Percentiles rank a stretch among this genome's conserved stretches.
These are phyloP conservation scores for Microctenopoma steveboyesi DNA, from an alignment of 2,797 vertebrate genomes.

Conservation along the genomic window DNA sequence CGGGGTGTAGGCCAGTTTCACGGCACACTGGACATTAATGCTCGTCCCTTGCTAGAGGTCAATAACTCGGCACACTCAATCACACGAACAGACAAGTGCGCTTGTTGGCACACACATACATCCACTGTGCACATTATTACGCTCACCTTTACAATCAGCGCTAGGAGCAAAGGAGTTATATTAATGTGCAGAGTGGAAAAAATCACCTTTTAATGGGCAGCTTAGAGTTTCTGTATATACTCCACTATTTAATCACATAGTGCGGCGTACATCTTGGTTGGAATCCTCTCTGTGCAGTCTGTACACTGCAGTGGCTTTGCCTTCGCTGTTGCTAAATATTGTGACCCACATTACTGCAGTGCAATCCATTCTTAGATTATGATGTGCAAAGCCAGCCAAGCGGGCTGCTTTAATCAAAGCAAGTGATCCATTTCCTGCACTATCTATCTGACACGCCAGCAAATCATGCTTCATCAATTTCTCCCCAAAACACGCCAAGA, in stretches of 20 bases:
- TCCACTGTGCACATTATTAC: slow-evolving; percentile 8
- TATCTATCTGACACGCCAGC: slow-evolving; percentile 70
- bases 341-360: slow-evolving; percentile 78
- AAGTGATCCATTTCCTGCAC: slow-evolving; percentile 75
- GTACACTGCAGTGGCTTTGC: slow-evolving; percentile 33
- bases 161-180: slow-evolving; percentile 29
- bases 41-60: slow-evolving; percentile 74
- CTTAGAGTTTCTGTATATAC: slow-evolving; percentile 35
- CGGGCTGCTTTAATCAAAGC: slow-evolving; percentile 77
- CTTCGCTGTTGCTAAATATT: slow-evolving; percentile 71
- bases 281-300: slow-evolving; percentile 29
- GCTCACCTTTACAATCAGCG: slow-evolving; percentile 50
- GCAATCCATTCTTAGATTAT: slow-evolving; percentile 80
- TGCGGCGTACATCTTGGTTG: slow-evolving; percentile 29
- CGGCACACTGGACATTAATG: slow-evolving; percentile 77
- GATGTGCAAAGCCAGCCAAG: slow-evolving; percentile 76
- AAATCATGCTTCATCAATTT: slow-evolving; percentile 65
- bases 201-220: slow-evolving; percentile 57
- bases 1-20: slow-evolving; percentile 73
- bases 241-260: slow-evolving; percentile 51
- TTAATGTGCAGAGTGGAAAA: slow-evolving; percentile 40
- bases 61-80: slow-evolving; percentile 69
- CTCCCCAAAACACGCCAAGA: slow-evolving; percentile 50
- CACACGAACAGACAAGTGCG: slow-evolving; percentile 46
- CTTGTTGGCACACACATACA: slow-evolving; percentile 1